phyloP scores from a whole-genome alignment of 2,888 invertebrate genomes.

The Nemapogon koenigi region DNA sequence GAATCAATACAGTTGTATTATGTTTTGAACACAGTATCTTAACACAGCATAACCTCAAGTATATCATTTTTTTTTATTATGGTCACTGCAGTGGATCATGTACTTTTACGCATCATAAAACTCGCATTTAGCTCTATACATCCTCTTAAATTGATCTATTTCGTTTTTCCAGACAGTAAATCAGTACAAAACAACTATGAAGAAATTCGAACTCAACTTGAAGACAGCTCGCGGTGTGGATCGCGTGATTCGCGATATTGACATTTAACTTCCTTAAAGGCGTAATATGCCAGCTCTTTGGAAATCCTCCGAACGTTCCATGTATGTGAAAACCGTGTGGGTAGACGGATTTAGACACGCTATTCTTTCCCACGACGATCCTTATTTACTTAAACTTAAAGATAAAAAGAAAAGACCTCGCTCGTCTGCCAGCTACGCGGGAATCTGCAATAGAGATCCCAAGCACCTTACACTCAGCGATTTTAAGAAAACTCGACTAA shows the following conservation, averaged over 20 bases:
- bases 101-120: too few species aligned
- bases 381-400: constrained; percentile 33
- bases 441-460: constrained; percentile 18
- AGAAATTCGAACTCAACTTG: constrained; percentile 20
- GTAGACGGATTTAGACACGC: constrained; percentile 75
- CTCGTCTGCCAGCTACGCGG: constrained; percentile 34
- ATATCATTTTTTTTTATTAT: too few species aligned
- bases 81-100: too few species aligned
- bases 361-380: constrained; percentile 70
- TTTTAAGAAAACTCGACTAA: constrained; percentile 27
- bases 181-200: too few species aligned
- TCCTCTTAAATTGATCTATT: too few species aligned
- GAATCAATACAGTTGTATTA: too few species aligned
- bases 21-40: too few species aligned
- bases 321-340: constrained; percentile 72
- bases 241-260: constrained; percentile 29
- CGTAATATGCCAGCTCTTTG: constrained; percentile 65
- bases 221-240: constrained; percentile 21
- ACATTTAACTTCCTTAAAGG: constrained; percentile 17
- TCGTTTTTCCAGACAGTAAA: too few species aligned
- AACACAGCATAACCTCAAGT: too few species aligned
- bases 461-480: constrained; percentile 12
- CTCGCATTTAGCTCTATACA: too few species aligned
- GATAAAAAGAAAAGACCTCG: constrained; percentile 32
- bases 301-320: constrained; percentile 68